A percentile compares a stretch with the other conserved stretches of the same genome.
phyloP scores from a whole-genome alignment of 1,140 invertebrate species.

The Zaprionus taronus region DNA sequence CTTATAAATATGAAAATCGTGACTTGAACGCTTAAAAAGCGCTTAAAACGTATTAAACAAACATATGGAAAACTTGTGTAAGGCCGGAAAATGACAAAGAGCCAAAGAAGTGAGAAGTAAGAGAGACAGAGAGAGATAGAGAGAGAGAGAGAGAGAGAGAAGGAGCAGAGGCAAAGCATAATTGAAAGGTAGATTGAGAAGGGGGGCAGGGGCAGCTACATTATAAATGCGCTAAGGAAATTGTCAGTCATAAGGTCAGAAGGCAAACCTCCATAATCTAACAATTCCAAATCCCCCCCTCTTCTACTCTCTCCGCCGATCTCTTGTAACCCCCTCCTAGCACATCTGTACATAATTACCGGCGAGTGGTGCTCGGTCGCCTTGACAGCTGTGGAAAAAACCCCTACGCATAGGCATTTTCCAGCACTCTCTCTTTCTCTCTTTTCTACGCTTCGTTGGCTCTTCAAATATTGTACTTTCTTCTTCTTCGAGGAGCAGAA shows the following conservation, averaged over 20 bases:
- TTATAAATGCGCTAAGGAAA: conserved; percentile 75
- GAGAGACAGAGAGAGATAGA: background rate
- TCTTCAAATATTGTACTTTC: conserved; percentile 65
- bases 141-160: background rate
- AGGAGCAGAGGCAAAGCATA: conserved; percentile 35
- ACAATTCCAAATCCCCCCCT: conserved; percentile 14
- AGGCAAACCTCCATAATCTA: conserved; percentile 39
- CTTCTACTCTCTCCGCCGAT: background rate
- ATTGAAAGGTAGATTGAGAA: conserved; percentile 66
- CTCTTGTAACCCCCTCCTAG: conserved; percentile 16
- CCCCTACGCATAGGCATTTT: conserved; percentile 72
- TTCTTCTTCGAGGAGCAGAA: conserved; percentile 6
- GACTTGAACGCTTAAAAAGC: conserved; percentile 82
- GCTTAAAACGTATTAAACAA: conserved; percentile 82
- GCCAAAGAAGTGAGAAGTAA: conserved; percentile 28
- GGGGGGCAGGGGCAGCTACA: conserved; percentile 4
- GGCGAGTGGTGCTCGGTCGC: conserved; percentile 31
- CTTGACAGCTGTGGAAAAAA: conserved; percentile 73
- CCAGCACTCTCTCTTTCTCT: conserved; percentile 11
- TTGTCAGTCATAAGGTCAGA: conserved; percentile 80
- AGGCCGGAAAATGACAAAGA: conserved; percentile 60
- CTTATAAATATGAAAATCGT: conserved; percentile 80
- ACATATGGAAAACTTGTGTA: conserved; percentile 80
- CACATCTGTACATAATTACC: conserved; percentile 59
- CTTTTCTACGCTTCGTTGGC: conserved; percentile 58